Base-by-base conservation (phyloP, 2,113 vertebrate species). In the Pogona vitticeps region DNA sequence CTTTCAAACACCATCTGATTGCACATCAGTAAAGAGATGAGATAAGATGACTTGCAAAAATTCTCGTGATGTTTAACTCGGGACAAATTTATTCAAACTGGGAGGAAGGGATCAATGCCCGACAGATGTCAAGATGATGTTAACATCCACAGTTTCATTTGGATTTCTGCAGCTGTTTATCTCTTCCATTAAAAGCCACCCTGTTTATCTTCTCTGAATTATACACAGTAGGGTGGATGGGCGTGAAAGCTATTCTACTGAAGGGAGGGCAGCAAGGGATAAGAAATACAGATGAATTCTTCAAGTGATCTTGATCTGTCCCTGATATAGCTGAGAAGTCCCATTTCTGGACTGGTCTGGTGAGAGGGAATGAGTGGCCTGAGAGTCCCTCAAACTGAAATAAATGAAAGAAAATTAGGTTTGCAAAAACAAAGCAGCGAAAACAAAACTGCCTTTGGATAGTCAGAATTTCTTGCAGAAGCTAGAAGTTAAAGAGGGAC, bases 151-250 rank as follows among this genome's bases (percentile, higher is more conserved):
- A 13, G 36, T 63, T 72, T 59, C 82, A 63, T 13, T n/a, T 59
- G 33, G 52, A 6, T 38, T 18, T 20, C 6, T 17, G 6, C 70
- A 40, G 82, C 58, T 80, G 36, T 63, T 81, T 81, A 20, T 67
- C 79, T 81, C 79, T 46, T 26, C 79, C 79, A 42, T 81, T 81
- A 81, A 67, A 67, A 36, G 2, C 61, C 17, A 81, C 79, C 42
- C 26, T 9, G 26, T 67, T 81, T 46, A n/a, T 65, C 79, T 46
- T 6, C 14, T 31, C 0, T 81, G 79, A 67, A 42, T 80, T 65
- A 9, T 31, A 28, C 31, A 26, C 42, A 20, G 42, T 36, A 56
- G 10, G 20, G 18, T 56, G 46, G 8, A 8, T n/a, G 46, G 8
- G 71, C 23, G 28, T 28, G 28, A 15, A 42, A 46, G 61, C 28